Evolutionary conservation across 2,797 vertebrate species (phyloP).

Genomic region (Pseudochaenichthys georgianus): DNA sequence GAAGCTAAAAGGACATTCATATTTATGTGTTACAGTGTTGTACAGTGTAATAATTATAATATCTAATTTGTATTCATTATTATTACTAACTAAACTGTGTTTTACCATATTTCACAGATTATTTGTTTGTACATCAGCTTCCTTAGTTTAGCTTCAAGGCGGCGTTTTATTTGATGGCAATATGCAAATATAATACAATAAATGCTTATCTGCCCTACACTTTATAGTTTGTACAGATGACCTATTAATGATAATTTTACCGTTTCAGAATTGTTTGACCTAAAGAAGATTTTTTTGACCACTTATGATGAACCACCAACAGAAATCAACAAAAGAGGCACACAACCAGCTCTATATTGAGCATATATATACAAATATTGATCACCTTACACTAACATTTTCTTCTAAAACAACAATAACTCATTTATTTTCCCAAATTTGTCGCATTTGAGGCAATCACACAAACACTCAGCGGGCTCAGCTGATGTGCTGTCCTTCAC

Average conservation of each 20-base stretch:
- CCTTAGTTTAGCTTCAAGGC: background rate
- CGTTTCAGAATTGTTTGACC: background rate
- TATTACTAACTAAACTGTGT: background rate
- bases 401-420: conserved; percentile 5
- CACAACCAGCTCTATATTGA: background rate
- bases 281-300: background rate
- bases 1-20: background rate
- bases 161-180: background rate
- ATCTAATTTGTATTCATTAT: background rate
- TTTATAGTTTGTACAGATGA: background rate
- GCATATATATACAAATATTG: conserved; percentile 7
- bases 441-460: conserved; percentile 44
- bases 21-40: background rate
- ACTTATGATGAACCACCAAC: background rate
- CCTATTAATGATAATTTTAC: background rate
- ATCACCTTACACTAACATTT: background rate
- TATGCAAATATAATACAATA: background rate
- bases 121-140: background rate
- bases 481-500: conserved; percentile 70
- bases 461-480: conserved; percentile 70
- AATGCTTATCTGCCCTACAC: background rate
- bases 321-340: background rate
- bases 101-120: background rate
- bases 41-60: background rate
- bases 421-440: conserved; percentile 46